These are phyloP conservation scores for Cyrtonyx montezumae DNA, from an alignment of 2,113 vertebrate species.

Conservation along the genomic window DNA sequence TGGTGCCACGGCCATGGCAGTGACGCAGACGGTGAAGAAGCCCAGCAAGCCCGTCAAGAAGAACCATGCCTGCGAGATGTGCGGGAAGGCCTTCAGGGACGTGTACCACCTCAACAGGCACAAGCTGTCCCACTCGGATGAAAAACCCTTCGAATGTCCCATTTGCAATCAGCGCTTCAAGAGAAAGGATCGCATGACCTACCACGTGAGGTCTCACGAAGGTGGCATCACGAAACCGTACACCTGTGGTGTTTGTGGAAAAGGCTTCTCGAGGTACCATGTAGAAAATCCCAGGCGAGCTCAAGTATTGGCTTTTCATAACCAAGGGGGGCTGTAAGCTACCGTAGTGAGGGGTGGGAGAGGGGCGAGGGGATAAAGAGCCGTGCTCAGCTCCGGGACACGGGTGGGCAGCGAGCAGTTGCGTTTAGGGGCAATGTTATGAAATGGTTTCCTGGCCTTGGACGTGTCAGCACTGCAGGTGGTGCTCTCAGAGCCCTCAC, in stretches of 20 bases:
- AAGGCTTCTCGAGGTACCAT: slow-evolving; percentile 96
- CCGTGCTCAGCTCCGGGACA: slow-evolving; percentile 1
- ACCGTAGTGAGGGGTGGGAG: slow-evolving; percentile 36
- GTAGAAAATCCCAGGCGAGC: slow-evolving; percentile 71
- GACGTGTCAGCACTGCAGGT: background rate
- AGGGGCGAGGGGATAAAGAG: slow-evolving; percentile 39
- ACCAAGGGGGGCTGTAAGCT: slow-evolving; percentile 30
- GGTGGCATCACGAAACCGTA: slow-evolving; percentile 98
- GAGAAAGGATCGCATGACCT: slow-evolving; percentile 98
- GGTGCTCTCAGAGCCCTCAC: background rate
- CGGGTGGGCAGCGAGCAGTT: background rate
- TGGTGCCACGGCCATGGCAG: slow-evolving; percentile 81
- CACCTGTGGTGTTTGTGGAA: slow-evolving; percentile 97
- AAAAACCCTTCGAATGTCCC: slow-evolving; percentile 97
- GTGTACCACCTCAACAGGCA: slow-evolving; percentile 98
- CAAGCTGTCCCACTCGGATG: slow-evolving; percentile 97
- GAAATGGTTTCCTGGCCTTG: background rate
- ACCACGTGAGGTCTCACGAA: slow-evolving; percentile 96
- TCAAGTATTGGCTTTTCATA: slow-evolving; percentile 52
- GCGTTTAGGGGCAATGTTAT: background rate
- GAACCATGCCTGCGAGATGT: slow-evolving; percentile 98
- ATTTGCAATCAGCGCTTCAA: slow-evolving; percentile 99
- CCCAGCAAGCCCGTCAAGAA: slow-evolving; percentile 96
- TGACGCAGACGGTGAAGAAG: slow-evolving; percentile 87
- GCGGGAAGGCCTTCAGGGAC: slow-evolving; percentile 96